Conservation (phyloP, 2,113 vertebrate genomes). For the Anguilla japonica region DNA sequence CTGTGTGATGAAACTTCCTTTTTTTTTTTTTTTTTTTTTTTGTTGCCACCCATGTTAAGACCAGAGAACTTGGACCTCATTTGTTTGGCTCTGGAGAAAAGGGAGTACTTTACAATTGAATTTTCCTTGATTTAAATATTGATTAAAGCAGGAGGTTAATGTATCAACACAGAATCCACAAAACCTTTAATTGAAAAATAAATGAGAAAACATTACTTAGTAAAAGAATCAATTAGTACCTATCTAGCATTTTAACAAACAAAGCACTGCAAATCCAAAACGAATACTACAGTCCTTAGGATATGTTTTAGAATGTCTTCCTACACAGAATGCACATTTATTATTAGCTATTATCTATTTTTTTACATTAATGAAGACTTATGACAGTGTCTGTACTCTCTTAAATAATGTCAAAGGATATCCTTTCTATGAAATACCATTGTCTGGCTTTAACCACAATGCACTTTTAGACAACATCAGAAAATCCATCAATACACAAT, state of each 20-base stretch:
- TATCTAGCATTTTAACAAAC: constrained; percentile 31
- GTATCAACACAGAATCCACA: constrained; percentile 23
- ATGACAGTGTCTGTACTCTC: constrained; percentile 21
- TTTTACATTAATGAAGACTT: constrained; percentile 15
- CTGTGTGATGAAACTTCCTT: neutral
- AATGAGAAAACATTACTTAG: constrained; percentile 31
- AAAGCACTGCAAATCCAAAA: constrained; percentile 29
- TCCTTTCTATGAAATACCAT: constrained; percentile 34
- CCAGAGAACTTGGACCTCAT: neutral
- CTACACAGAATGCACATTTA: constrained; percentile 14
- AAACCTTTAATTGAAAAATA: constrained; percentile 38
- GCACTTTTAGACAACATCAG: constrained; percentile 43
- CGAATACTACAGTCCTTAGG: constrained; percentile 24
- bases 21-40: neutral
- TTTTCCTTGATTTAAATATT: neutral
- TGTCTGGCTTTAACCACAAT: constrained; percentile 39
- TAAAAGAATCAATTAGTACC: constrained; percentile 24
- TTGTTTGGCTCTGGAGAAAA: neutral
- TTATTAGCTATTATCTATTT: neutral
- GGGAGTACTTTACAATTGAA: neutral
- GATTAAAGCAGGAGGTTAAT: neutral
- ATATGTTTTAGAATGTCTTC: constrained; percentile 26
- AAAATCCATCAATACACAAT: constrained; percentile 42
- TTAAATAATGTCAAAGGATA: constrained; percentile 17
- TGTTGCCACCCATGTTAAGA: neutral